These are phyloP conservation scores for Aelia acuminata DNA, from an alignment of 2,888 invertebrate species.

Conservation along the genomic window DNA sequence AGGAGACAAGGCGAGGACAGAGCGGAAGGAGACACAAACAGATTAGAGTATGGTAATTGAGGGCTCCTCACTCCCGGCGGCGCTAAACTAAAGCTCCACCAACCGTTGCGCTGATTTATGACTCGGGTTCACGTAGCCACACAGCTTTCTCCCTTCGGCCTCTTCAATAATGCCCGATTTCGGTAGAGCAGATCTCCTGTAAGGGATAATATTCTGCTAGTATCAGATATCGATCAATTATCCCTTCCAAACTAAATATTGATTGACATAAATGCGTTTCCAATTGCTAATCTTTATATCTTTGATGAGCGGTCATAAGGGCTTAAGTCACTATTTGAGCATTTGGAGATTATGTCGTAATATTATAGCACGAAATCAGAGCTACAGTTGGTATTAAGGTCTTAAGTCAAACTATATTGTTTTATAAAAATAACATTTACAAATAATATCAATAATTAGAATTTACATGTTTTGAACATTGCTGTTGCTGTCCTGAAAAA, in stretches of 20 bases:
- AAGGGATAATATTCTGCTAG: neutral
- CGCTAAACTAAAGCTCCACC: constrained; percentile 48
- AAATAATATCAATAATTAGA: too few species aligned
- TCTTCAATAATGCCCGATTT: constrained; percentile 43
- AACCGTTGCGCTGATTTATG: neutral
- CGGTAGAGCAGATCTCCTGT: neutral
- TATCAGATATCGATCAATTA: neutral
- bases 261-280: neutral
- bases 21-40: constrained; percentile 4
- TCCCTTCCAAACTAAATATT: neutral
- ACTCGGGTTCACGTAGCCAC: neutral
- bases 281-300: too few species aligned
- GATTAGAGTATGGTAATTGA: constrained; percentile 50
- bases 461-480: too few species aligned
- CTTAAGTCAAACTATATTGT: too few species aligned
- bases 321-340: too few species aligned
- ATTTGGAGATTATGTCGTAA: too few species aligned
- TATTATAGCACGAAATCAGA: too few species aligned
- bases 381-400: too few species aligned
- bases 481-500: too few species aligned
- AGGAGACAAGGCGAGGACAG: neutral
- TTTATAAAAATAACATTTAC: too few species aligned
- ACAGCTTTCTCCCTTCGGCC: neutral
- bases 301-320: too few species aligned
- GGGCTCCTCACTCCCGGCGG: constrained; percentile 22